Base-by-base conservation (phyloP, 1,140 invertebrate genomes). In the Magallana ariakensis region DNA sequence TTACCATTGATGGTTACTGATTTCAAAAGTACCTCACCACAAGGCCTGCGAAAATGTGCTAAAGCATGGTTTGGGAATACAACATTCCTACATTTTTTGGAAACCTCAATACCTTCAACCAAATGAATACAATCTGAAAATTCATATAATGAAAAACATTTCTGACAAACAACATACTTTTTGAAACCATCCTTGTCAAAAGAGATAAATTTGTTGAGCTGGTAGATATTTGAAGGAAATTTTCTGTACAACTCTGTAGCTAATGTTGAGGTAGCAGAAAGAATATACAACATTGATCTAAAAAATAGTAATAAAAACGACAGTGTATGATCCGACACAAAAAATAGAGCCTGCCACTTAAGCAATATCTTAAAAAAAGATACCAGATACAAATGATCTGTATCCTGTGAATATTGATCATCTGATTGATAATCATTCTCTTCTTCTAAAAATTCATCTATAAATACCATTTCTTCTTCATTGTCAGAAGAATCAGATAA, bases 21-120 rank as follows among this genome's bases (percentile, higher is more conserved):
- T 70, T 70, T 70, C 19, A 70, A 70, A 70, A 70, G 62, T 70
- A 26, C n/a, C 26, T 70, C 62, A 70, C 62, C 62, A 70, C 62
- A 70, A 22, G 62, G 62, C 26, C 62, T 70, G 26, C 62, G 62
- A 70, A 70, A 70, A 70, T 70, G 62, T 22, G 62, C 62, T 22
- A 70, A 22, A 26, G 62, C 19, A 19, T 70, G 62, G 26, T 70
- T 70, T 70, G 16, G 62, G n/a, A 70, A 70, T 22, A 66, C 62
- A n/a, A 70, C 62, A 70, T 70, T 70, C 26, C 62, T 70, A 70
- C 62, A 70, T 22, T 22, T n/a, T 70, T 70, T 70, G 7, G 62
- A 70, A n/a, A 22, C 26, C 26, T 70, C n/a, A 9, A 70, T 22
- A 70, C 62, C 62, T 70, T 70, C 62, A 70, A 70, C 62, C 26